Base-by-base conservation (phyloP, 2,888 invertebrate genomes). In the Microctonus brassicae region DNA sequence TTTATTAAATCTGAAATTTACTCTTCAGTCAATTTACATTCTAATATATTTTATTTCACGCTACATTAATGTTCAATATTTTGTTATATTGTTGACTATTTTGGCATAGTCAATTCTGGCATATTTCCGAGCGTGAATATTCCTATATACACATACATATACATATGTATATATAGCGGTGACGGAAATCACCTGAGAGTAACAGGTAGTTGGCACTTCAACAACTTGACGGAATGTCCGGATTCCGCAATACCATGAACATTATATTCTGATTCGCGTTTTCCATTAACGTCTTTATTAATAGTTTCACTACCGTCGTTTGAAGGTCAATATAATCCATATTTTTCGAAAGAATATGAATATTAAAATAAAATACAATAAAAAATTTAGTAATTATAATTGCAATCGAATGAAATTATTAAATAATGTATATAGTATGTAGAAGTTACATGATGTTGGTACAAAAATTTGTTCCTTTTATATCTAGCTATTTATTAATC, bases 121-220 rank as follows among this genome's bases (percentile, higher is more conserved):
- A 64, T 64, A 53, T 53, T 64, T 64, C 53, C 42, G 42, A 62
- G n/a, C 13, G 10, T n/a, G 17, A 47, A 9, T 47, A 47, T 17
- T 17, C 17, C 47, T 34, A n/a, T n/a, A n/a, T n/a, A 34, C 60
- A 10, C 52, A 17, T 29, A 29, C 17, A 24, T 29, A 24, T 3
- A 17, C 17, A 47, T 0, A 47, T 47, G 17, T 47, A 47, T 6
- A 42, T 42, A 24, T 9, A 33, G 34, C 29, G 2, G 24, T 26
- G 26, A 2, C 17, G 29, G 55, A 26, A 55, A 55, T 26, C 58
- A 67, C 67, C 60, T 60, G 57, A 26, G 52, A 65, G 70, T 71
- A 71, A 71, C 70, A 71, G 70, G 70, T 71, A 65, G 70, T 71
- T 55, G 64, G 47, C 64, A 52, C 53, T 64, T 53, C 64, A 53